These are phyloP conservation scores for Tridacna crocea DNA, from an alignment of 2,888 invertebrate genomes.

Conservation along the genomic window DNA sequence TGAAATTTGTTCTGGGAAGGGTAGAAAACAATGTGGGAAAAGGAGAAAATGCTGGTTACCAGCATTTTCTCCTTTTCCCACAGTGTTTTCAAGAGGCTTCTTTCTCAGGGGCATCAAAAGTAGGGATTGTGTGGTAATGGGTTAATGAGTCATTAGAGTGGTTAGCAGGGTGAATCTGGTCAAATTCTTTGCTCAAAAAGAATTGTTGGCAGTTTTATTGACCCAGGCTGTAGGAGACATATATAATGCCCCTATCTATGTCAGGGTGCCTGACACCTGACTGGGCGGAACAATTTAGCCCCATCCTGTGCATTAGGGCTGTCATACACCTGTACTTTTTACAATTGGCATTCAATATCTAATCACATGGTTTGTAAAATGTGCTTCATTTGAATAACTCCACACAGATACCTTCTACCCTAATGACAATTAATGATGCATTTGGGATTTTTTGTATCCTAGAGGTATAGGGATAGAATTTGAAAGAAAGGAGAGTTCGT, in stretches of 20 bases:
- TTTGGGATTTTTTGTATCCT: too few relatives aligned
- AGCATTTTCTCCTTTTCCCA: too few relatives aligned
- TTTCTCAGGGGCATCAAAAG: neutral
- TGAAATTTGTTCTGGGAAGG: too few relatives aligned
- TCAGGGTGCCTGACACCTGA: slow-evolving; percentile 21
- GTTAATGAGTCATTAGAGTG: neutral
- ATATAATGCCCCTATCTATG: slow-evolving; percentile 18
- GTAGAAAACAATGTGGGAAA: too few relatives aligned
- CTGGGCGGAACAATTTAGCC: slow-evolving; percentile 12
- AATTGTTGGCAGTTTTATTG: slow-evolving; percentile 7
- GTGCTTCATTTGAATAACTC: neutral
- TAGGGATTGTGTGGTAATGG: neutral
- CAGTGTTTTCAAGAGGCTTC: too few relatives aligned
- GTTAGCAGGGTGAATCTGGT: neutral
- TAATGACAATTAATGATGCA: too few relatives aligned
- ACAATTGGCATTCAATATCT: neutral
- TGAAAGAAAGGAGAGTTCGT: too few relatives aligned
- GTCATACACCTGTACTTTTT: slow-evolving; percentile 8
- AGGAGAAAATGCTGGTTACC: too few relatives aligned
- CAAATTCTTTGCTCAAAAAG: neutral
- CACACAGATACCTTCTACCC: neutral
- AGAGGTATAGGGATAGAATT: too few relatives aligned
- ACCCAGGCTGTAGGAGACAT: neutral
- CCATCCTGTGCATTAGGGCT: slow-evolving; percentile 1
- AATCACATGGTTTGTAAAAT: slow-evolving; percentile 10